phyloP scores from a whole-genome alignment of 2,797 vertebrate genomes.

The Amblyopsis hoosieri region DNA sequence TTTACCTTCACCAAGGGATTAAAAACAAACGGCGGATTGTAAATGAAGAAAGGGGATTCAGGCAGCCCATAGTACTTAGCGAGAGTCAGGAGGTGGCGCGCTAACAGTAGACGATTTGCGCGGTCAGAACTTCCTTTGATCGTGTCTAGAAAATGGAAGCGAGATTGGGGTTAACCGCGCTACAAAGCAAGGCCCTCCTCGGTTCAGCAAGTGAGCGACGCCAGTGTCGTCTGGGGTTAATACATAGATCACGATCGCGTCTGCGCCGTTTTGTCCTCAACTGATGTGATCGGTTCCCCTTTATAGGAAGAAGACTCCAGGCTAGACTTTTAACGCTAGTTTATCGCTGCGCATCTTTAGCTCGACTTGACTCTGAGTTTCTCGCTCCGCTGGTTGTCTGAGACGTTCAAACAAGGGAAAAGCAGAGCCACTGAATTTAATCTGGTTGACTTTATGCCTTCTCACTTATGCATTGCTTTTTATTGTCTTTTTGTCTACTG shows the following conservation, averaged over 20 bases:
- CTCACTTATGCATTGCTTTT: background rate
- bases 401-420: background rate
- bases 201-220: slow-evolving; percentile 20
- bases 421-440: slow-evolving; percentile 19
- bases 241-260: slow-evolving; percentile 33
- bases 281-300: background rate
- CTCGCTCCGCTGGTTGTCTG: too few relatives aligned
- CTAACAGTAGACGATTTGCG: slow-evolving; percentile 49
- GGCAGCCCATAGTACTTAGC: slow-evolving; percentile 24
- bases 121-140: slow-evolving; percentile 36
- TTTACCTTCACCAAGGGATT: slow-evolving; percentile 25
- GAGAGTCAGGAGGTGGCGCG: slow-evolving; percentile 39
- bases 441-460: slow-evolving; percentile 24
- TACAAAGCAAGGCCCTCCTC: slow-evolving; percentile 21
- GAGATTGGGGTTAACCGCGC: slow-evolving; percentile 59
- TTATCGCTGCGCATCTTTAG: slow-evolving; percentile 16
- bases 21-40: slow-evolving; percentile 13
- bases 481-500: too few relatives aligned
- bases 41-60: slow-evolving; percentile 42
- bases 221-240: slow-evolving; percentile 20
- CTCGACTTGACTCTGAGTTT: slow-evolving; percentile 17
- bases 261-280: slow-evolving; percentile 4
- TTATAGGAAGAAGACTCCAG: slow-evolving; percentile 7
- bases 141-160: slow-evolving; percentile 20
- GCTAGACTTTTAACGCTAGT: slow-evolving; percentile 3